phyloP scores from a whole-genome alignment of 2,888 invertebrate genomes.

The Graphium colonna region DNA sequence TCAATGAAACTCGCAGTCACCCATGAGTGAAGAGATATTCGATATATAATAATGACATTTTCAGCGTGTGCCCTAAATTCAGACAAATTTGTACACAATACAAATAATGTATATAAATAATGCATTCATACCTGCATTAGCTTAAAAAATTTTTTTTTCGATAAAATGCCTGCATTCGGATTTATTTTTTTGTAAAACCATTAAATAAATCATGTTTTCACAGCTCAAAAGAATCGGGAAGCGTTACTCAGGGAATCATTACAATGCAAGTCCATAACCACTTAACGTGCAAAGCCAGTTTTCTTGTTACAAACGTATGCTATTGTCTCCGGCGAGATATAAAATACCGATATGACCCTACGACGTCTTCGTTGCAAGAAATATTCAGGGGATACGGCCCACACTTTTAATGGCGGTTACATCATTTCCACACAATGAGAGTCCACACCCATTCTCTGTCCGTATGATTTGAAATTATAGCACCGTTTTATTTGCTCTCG shows the following conservation, averaged over 20 bases:
- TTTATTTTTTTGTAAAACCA: no score
- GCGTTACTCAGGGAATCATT: slow-evolving; percentile 46
- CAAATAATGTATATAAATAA: no score
- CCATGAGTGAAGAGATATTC: no score
- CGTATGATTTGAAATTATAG: slow-evolving; percentile 81
- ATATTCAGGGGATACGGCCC: slow-evolving; percentile 79
- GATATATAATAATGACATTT: no score
- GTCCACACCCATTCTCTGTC: slow-evolving; percentile 81
- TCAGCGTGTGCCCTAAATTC: no score
- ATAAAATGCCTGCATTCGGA: no score
- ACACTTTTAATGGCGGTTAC: slow-evolving; percentile 80
- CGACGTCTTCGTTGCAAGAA: slow-evolving; percentile 78
- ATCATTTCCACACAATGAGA: slow-evolving; percentile 81
- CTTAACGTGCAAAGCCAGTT: slow-evolving; percentile 66
- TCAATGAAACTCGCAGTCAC: no score
- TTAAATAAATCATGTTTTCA: no score
- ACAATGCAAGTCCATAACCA: slow-evolving; percentile 59
- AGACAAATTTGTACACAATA: no score
- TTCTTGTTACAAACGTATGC: slow-evolving; percentile 73
- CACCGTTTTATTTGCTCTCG: slow-evolving; percentile 79
- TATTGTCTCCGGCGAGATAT: slow-evolving; percentile 77
- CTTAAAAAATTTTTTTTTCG: no score
- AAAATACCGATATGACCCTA: slow-evolving; percentile 79
- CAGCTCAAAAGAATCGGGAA: slow-evolving; percentile 39
- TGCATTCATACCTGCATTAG: no score